These are phyloP conservation scores for Mus caroli DNA, from an alignment of 2,797 vertebrate species.

Conservation along the genomic window DNA sequence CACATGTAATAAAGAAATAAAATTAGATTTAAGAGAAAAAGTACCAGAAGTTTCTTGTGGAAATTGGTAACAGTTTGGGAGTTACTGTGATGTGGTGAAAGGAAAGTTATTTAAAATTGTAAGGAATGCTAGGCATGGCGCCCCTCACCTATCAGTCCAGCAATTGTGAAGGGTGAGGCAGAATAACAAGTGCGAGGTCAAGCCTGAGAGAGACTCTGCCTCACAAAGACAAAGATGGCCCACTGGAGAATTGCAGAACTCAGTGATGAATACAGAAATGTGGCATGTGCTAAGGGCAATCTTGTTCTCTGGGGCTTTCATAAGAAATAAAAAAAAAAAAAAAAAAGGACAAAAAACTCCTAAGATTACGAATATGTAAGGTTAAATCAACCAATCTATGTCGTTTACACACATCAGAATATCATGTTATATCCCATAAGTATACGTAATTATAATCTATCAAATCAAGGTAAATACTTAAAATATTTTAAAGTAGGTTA, in stretches of 20 bases:
- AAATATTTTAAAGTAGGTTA: not conserved
- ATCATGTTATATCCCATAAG: not conserved
- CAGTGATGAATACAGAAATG: not conserved
- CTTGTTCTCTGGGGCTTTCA: not conserved
- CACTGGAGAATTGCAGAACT: slow-evolving; percentile 10
- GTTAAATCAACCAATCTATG: not conserved
- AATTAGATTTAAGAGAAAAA: not conserved
- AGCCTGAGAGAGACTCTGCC: not conserved
- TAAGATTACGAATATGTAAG: not conserved
- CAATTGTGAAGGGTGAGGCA: not conserved
- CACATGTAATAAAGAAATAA: not conserved
- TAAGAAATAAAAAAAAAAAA: not conserved
- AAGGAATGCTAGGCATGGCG: not conserved
- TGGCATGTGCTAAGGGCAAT: not conserved
- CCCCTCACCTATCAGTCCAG: not conserved
- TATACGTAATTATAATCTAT: not conserved
- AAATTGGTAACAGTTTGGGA: not conserved
- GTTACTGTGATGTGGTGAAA: not conserved
- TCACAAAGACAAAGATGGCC: not conserved
- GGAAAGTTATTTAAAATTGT: not conserved
- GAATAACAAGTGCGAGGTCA: not conserved
- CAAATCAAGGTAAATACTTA: not conserved
- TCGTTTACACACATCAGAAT: not conserved
- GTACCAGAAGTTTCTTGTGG: not conserved
- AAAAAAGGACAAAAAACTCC: not conserved